Conservation (phyloP, 1,140 invertebrate species). For the Drosophila aff. region DNA sequence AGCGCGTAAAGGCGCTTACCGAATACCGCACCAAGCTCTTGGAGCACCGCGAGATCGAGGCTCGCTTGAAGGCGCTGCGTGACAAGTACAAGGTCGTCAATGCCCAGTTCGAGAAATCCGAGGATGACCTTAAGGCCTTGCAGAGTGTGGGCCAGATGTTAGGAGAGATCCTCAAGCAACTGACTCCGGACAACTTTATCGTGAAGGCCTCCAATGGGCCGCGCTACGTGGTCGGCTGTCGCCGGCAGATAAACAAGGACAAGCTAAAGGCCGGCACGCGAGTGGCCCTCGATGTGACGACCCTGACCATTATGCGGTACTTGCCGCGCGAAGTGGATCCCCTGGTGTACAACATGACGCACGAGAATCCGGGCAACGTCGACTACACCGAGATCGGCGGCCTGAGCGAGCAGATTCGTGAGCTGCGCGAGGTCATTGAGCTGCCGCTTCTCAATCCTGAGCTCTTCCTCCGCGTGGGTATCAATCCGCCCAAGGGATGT, state of each 20-base stretch:
- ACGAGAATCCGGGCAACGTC: slow-evolving; percentile 69
- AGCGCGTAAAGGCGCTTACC: slow-evolving; percentile 93
- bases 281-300: slow-evolving; percentile 65
- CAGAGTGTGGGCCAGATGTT: slow-evolving; percentile 99
- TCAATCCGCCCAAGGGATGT: slow-evolving; percentile 99
- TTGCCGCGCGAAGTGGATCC: slow-evolving; percentile 70
- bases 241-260: slow-evolving; percentile 61
- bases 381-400: slow-evolving; percentile 70
- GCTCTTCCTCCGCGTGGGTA: slow-evolving; percentile 98
- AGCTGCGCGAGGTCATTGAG: slow-evolving; percentile 73
- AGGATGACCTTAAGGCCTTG: slow-evolving; percentile 99
- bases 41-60: slow-evolving; percentile 97
- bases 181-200: slow-evolving; percentile 97
- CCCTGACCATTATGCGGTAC: slow-evolving; percentile 69
- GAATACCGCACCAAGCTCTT: slow-evolving; percentile 97
- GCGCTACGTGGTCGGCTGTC: slow-evolving; percentile 68
- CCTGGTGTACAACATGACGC: slow-evolving; percentile 71
- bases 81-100: slow-evolving; percentile 97
- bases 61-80: slow-evolving; percentile 96
- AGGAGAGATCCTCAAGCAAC: slow-evolving; percentile 98
- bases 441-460: slow-evolving; percentile 89
- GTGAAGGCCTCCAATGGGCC: slow-evolving; percentile 68
- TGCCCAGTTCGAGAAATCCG: slow-evolving; percentile 99
- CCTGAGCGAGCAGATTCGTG: slow-evolving; percentile 63
- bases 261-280: slow-evolving; percentile 64